These are phyloP conservation scores for Trematomus bernacchii DNA, from an alignment of 2,797 vertebrate genomes.

Conservation along the genomic window DNA sequence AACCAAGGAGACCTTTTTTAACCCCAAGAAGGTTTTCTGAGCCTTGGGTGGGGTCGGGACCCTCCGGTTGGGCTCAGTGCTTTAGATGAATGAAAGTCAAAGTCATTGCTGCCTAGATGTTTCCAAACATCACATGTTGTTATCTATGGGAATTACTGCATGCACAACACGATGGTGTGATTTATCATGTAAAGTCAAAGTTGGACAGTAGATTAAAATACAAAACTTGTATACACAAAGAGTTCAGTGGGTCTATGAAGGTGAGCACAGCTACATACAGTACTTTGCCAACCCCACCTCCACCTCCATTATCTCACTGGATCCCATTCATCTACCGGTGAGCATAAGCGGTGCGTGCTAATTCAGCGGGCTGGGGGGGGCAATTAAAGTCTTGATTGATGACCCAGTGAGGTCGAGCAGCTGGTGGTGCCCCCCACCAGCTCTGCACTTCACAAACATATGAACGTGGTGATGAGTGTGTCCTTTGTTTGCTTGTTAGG, in stretches of 20 bases:
- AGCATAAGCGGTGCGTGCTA: not conserved
- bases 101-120: not conserved
- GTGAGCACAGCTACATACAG: not conserved
- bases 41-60: too few species aligned
- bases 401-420: slow-evolving; percentile 26
- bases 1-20: too few species aligned
- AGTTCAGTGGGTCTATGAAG: not conserved
- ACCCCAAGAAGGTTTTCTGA: too few species aligned
- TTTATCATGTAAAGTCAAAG: not conserved
- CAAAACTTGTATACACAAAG: not conserved
- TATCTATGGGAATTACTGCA: not conserved
- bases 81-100: not conserved
- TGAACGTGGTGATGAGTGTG: slow-evolving; percentile 35
- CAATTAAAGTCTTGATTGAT: slow-evolving; percentile 13
- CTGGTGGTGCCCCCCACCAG: not conserved
- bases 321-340: slow-evolving; percentile 9
- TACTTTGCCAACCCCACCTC: too few species aligned
- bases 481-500: slow-evolving; percentile 4
- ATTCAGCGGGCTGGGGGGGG: too few species aligned
- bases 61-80: too few species aligned
- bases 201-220: not conserved
- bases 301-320: slow-evolving; percentile 3
- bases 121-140: not conserved
- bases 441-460: slow-evolving; percentile 38
- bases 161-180: not conserved